Conservation (phyloP, 2,113 vertebrate genomes). For the Petaurus breviceps region DNA sequence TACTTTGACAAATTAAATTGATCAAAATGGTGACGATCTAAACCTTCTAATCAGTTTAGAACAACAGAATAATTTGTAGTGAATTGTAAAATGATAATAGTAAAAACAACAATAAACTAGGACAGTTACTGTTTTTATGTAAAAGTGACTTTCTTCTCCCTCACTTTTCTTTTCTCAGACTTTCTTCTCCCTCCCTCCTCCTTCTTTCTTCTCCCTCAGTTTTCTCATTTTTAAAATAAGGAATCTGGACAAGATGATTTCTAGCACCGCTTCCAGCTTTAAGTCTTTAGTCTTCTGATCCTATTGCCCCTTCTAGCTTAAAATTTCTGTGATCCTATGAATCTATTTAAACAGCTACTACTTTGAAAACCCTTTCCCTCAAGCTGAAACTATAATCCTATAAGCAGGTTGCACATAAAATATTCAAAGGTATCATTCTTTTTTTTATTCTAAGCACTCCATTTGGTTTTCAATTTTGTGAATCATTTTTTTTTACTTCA, state of each 20-base stretch:
- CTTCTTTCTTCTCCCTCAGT: not conserved
- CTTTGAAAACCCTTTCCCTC: not conserved
- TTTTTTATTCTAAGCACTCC: not conserved
- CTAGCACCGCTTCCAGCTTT: not conserved
- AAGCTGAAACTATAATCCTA: not conserved
- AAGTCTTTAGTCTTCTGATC: not conserved
- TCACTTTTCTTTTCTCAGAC: not conserved
- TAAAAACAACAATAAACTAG: not conserved
- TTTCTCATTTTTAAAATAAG: not conserved
- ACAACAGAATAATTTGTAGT: not conserved
- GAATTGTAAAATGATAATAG: not conserved
- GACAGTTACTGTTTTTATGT: not conserved
- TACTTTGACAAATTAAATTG: not conserved
- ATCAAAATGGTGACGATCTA: not conserved
- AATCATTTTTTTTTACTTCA: not conserved
- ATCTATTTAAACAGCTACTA: not conserved
- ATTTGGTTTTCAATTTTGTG: not conserved
- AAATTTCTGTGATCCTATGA: not conserved
- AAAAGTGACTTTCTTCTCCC: not conserved
- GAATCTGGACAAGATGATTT: not conserved
- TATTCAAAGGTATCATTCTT: not conserved
- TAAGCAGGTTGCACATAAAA: not conserved
- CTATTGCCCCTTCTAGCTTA: not conserved
- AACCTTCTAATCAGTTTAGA: not conserved
- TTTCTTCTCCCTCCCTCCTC: not conserved